Evolutionary conservation across 2,113 vertebrate genomes (phyloP), one percentile per base, ranked within the genome.

Genomic region (Datnioides undecimradiatus): DNA sequence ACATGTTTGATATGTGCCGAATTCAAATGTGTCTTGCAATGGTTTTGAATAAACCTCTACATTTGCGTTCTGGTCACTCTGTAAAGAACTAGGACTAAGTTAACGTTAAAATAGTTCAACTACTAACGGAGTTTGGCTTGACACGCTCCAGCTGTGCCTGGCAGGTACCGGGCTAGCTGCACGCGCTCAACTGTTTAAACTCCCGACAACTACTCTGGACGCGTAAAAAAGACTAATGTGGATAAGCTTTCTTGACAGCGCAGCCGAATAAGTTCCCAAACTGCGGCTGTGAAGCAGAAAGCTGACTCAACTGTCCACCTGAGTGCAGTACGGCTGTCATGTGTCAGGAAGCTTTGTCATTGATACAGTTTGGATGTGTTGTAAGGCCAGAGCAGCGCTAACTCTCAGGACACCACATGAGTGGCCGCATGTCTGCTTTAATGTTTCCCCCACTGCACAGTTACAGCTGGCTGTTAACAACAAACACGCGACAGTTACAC

Each of bases 311-410:
- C n/a, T 36, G 0, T 13, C 4, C 65, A 8, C 17, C 13, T 14
- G 12, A 52, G 29, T 74, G 63, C 31, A 57, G 31, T 12, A 0
- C 21, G 9, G 64, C 73, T 85, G 84, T 80, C 81, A 87, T 74
- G 75, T 76, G 78, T 86, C 80, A 21, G 16, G 34, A 43, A 72
- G 80, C 63, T 65, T 66, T 70, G 55, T 64, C 43, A 70, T 36
- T 60, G n/a, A 66, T 46, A 55, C 4, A 80, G 49, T 75, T 64
- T 70, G n/a, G 4, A 19, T 51, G 45, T 66, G 49, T 36, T 55
- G 45, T 45, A 36, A 73, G 75, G 80, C 85, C 75, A 71, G 0
- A 8, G 10, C 38, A 16, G 1, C n/a, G 59, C 66, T 33, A n/a
- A n/a, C n/a, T n/a, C n/a, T n/a, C n/a, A n/a, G 0, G 5, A 57